Percentiles rank a stretch among this genome's conserved stretches.
These are phyloP conservation scores for Drosophila repletoides DNA, from an alignment of 1,140 invertebrate species.

Conservation along the genomic window DNA sequence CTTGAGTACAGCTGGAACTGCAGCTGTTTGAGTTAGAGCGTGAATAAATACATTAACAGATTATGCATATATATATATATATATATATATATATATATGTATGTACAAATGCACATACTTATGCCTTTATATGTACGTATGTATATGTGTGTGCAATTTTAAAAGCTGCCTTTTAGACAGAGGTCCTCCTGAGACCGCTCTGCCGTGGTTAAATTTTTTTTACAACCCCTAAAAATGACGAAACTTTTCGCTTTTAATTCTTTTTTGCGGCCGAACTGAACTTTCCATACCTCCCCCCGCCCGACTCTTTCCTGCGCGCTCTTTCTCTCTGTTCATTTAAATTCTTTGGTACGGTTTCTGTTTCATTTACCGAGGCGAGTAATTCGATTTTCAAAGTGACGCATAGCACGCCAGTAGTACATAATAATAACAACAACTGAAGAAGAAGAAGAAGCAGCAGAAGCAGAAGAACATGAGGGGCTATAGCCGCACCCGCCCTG, in stretches of 20 bases:
- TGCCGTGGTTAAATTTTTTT: slow-evolving; percentile 3
- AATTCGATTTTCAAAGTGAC: slow-evolving; percentile 77
- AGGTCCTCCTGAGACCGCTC: background rate
- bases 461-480: background rate
- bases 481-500: background rate
- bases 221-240: slow-evolving; percentile 60
- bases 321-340: slow-evolving; percentile 9
- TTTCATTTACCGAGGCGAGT: slow-evolving; percentile 68
- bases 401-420: slow-evolving; percentile 56
- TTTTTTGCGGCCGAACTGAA: slow-evolving; percentile 33
- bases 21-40: slow-evolving; percentile 11
- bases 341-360: slow-evolving; percentile 69
- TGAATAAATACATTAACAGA: slow-evolving; percentile 5
- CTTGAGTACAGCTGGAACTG: slow-evolving; percentile 19
- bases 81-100: background rate
- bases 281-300: background rate
- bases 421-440: slow-evolving; percentile 5
- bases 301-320: background rate
- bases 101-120: too few species aligned
- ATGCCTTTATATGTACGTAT: background rate
- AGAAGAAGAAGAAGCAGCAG: background rate
- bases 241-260: slow-evolving; percentile 51
- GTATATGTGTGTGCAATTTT: background rate
- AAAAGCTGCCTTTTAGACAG: slow-evolving; percentile 1
- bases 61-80: background rate